A percentile compares a stretch with the other conserved stretches of the same genome.
phyloP scores from a whole-genome alignment of 1,140 invertebrate genomes.

The Calosoma granatense region DNA sequence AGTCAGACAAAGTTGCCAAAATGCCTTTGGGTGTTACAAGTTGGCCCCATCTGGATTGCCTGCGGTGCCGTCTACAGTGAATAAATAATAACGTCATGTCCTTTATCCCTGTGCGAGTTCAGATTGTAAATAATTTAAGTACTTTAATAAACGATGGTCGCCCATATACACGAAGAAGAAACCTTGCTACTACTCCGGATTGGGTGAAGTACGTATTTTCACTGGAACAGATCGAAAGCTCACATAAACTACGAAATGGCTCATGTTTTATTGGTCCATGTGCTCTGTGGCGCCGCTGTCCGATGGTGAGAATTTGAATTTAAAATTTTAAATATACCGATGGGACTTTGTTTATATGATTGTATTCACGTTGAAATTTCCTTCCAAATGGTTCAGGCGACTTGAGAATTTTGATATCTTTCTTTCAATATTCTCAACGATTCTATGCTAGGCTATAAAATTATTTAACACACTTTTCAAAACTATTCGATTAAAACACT shows the following conservation, averaged over 20 bases:
- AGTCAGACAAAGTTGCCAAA: no score
- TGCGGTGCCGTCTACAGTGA: background rate
- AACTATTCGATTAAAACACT: no score
- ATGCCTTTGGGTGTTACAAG: no score
- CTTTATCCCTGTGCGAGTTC: slow-evolving; percentile 2
- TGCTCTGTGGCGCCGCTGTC: background rate
- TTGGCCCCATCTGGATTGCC: no score
- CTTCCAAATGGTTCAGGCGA: no score
- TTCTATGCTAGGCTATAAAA: no score
- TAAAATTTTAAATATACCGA: background rate
- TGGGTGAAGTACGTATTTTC: no score
- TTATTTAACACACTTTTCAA: no score
- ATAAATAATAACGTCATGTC: slow-evolving; percentile 2
- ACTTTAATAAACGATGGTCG: slow-evolving; percentile 6
- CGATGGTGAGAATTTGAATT: background rate
- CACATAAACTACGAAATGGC: slow-evolving; percentile 1
- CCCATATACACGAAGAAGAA: background rate
- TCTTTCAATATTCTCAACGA: no score
- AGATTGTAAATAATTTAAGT: background rate
- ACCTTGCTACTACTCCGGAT: no score
- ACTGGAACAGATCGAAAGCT: background rate
- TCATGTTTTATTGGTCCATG: background rate
- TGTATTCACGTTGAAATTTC: no score
- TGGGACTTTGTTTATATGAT: background rate
- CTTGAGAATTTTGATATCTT: no score